These are phyloP conservation scores for Gnathonemus echidnorhynchus DNA, from an alignment of 2,113 vertebrate genomes.

Conservation along the genomic window DNA sequence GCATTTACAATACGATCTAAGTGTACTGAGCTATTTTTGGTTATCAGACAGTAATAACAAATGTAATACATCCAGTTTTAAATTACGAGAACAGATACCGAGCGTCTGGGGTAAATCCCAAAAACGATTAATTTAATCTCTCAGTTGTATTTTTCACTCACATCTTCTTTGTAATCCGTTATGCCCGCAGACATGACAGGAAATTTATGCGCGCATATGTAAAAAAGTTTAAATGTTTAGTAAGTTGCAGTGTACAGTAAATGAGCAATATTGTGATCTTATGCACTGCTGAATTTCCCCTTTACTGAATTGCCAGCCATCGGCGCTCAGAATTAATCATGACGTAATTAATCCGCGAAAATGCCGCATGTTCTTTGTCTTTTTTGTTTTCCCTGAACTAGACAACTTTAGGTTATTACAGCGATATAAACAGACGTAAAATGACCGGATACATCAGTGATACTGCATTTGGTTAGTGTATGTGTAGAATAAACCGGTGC, in stretches of 20 bases:
- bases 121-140: not conserved
- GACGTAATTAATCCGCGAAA: conserved; percentile 15
- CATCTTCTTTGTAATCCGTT: not conserved
- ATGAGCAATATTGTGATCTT: not conserved
- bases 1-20: not conserved
- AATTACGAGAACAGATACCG: not conserved
- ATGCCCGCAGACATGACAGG: not conserved
- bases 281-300: not conserved
- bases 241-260: not conserved
- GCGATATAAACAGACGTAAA: not conserved
- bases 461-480: not conserved
- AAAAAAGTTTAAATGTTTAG: not conserved
- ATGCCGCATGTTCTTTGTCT: not conserved
- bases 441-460: not conserved
- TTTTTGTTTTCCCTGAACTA: not conserved
- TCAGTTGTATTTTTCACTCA: not conserved
- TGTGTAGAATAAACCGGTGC: not conserved
- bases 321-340: not conserved
- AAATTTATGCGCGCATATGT: not conserved
- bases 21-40: not conserved
- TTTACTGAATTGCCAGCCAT: not conserved
- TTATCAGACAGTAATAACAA: not conserved
- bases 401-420: not conserved
- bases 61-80: not conserved
- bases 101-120: not conserved